Conservation (phyloP, 1,140 invertebrate genomes). For the Papilio aristodemus region DNA sequence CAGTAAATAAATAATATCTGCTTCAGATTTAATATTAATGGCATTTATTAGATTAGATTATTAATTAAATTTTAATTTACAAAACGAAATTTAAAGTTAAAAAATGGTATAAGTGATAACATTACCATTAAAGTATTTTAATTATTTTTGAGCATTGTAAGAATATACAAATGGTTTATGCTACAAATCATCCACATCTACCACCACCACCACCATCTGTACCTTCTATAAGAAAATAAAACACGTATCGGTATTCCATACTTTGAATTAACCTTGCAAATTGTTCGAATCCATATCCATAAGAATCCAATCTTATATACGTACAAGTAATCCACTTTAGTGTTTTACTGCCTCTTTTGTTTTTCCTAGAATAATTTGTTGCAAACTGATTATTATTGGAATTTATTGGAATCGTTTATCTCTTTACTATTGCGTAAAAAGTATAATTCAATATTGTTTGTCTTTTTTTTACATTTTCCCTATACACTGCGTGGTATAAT, state of each 20-base stretch:
- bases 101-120: no score
- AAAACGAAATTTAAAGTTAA: no score
- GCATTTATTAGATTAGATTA: no score
- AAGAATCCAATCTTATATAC: neutral
- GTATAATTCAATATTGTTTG: neutral
- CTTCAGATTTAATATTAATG: neutral
- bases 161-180: no score
- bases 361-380: neutral
- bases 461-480: neutral
- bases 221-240: no score
- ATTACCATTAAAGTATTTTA: no score
- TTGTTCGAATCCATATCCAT: constrained; percentile 1
- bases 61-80: no score
- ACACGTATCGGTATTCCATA: no score
- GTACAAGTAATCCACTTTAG: neutral
- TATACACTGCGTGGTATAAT: neutral
- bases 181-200: no score
- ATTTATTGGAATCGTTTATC: neutral
- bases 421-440: neutral
- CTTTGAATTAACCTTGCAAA: neutral
- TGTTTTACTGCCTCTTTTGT: neutral
- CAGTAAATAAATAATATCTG: neutral
- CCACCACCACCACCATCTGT: no score
- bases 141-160: no score
- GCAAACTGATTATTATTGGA: neutral